A percentile compares a stretch with the other conserved stretches of the same genome.
Conservation (phyloP, 2,113 vertebrate genomes). For the Elanoides forficatus region DNA sequence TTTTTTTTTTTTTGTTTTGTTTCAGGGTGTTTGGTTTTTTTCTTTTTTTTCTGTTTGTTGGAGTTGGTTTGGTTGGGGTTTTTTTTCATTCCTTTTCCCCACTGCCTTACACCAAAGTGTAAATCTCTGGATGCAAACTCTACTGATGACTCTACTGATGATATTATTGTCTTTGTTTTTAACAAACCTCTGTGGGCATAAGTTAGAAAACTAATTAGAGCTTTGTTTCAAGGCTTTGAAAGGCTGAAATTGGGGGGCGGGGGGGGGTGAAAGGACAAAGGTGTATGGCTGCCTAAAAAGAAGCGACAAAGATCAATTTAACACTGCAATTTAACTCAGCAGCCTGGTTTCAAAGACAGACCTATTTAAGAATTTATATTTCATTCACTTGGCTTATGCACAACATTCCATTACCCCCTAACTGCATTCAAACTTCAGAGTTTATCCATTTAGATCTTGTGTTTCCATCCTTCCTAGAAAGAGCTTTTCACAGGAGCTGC, state of each 20-base stretch:
- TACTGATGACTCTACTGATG: not conserved
- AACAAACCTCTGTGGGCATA: not conserved
- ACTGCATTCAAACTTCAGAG: not conserved
- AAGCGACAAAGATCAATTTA: not conserved
- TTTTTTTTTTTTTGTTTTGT: not conserved
- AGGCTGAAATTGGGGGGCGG: not conserved
- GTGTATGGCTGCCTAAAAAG: not conserved
- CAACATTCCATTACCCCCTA: rapidly evolving
- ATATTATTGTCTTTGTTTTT: not conserved
- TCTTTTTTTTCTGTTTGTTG: no score
- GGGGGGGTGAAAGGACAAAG: not conserved
- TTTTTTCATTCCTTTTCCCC: not conserved
- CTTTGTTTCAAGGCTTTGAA: not conserved
- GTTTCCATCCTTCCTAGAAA: not conserved
- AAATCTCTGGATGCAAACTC: not conserved
- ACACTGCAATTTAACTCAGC: not conserved
- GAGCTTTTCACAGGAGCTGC: not conserved
- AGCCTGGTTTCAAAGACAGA: not conserved
- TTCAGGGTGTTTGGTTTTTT: not conserved
- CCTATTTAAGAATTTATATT: not conserved
- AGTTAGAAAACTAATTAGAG: not conserved
- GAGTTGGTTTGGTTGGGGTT: not conserved
- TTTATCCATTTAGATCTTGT: not conserved
- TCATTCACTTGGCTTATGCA: not conserved
- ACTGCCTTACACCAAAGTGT: not conserved